Evolutionary conservation across 2,113 vertebrate species (phyloP).

Genomic region (Caracal caracal): DNA sequence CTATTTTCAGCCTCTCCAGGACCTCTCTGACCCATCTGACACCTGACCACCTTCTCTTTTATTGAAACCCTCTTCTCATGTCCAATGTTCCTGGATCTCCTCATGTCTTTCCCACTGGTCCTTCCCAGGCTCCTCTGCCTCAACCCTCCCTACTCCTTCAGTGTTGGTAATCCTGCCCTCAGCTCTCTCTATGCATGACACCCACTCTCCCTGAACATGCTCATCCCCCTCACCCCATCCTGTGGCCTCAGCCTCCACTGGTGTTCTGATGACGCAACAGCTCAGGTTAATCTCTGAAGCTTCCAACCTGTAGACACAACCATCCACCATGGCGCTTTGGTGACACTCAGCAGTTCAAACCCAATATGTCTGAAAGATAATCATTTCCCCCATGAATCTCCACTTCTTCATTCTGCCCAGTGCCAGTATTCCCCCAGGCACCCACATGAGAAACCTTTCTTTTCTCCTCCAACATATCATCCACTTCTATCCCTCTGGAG

Average conservation of each 20-base stretch:
- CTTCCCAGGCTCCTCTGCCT: neutral
- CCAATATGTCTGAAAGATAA: neutral
- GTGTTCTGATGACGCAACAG: neutral
- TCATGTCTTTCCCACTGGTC: neutral
- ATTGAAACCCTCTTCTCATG: neutral
- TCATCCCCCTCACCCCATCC: too few relatives aligned
- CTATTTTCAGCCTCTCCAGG: neutral
- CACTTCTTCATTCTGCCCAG: neutral
- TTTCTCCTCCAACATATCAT: neutral
- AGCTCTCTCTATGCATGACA: neutral
- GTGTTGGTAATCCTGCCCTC: neutral
- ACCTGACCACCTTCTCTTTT: neutral
- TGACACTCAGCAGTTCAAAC: neutral
- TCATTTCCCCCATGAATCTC: neutral
- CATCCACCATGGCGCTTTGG: neutral
- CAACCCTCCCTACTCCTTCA: neutral
- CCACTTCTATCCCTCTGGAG: neutral
- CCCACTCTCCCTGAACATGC: neutral
- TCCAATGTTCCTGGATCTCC: neutral
- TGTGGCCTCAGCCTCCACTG: accelerated
- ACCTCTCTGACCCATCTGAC: neutral
- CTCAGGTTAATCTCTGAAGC: neutral
- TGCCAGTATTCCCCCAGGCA: too few relatives aligned
- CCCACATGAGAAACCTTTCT: neutral
- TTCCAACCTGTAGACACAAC: neutral